Evolutionary conservation across 35 echinoderm and acorn worm species (phyloP), one percentile per base, ranked within the genome.

Genomic region (Diadema setosum): DNA sequence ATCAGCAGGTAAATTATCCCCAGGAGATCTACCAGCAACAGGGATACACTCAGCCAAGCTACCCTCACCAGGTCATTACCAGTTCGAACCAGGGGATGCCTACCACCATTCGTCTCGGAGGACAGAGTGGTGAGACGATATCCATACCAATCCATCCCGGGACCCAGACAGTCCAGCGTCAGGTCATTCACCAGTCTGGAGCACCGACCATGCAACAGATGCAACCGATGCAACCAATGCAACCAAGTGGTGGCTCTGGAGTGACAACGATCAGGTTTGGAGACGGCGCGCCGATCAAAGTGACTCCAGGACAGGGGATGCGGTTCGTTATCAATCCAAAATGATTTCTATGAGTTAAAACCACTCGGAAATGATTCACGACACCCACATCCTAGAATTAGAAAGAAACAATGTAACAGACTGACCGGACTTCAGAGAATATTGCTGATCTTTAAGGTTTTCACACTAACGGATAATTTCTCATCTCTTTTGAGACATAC

Each of bases 241-340:
- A 39, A 78, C 11, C 73, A 1, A 21, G 35, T 4, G 23, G 40
- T 18, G 37, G 73, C 35, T 44, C 33, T 17, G 73, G 73, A 9
- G 40, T 78, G 6, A 78, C 73, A n/a, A 78, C 73, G 27, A 78
- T 78, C 33, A 78, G 73, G 23, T 78, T 78, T 9, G 73, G 73
- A 25, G 73, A 78, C 44, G 73, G 73, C 9, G 73, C 73, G 1
- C 73, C 73, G 1, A 78, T 78, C 73, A 78, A 78, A 36, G 73
- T 78, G 2, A 39, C 33, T 14, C 73, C 73, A 9, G 73, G 73
- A 42, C 73, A 78, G 44, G 73, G 73, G 44, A 78, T 78, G 73
- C 73, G 73, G 9, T 78, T 78, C 73, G 73, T 78, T 36, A 78
- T 78, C 30, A 78, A 78, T 44, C 73, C 73, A 39, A 78, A 78